A percentile compares a stretch with the other conserved stretches of the same genome.
phyloP scores from a whole-genome alignment of 2,113 vertebrate genomes.

The Herpailurus yagouaroundi region DNA sequence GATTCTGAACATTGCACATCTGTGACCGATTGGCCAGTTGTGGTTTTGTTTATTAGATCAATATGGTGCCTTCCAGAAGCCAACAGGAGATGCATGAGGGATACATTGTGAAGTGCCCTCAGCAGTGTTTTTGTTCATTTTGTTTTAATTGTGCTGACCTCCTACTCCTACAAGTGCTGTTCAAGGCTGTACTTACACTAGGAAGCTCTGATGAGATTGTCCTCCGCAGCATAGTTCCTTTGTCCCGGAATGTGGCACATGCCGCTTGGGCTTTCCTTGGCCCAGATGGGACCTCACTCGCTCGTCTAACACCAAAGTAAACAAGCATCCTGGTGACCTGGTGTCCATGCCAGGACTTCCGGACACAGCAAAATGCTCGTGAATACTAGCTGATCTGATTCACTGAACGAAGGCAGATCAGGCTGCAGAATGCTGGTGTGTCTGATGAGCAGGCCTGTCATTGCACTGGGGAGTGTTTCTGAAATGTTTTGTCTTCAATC shows the following conservation, averaged over 20 bases:
- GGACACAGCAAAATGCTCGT: background rate
- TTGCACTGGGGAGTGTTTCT: background rate
- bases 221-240: background rate
- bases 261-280: background rate
- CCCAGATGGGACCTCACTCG: no score
- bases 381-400: background rate
- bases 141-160: background rate
- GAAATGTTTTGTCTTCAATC: background rate
- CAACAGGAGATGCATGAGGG: background rate
- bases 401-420: background rate
- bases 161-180: background rate
- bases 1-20: background rate
- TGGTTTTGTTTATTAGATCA: background rate
- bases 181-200: background rate
- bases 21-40: background rate
- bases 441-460: background rate
- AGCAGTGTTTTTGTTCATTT: background rate
- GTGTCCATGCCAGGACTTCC: background rate
- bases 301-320: background rate
- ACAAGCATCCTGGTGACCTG: no score
- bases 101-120: background rate
- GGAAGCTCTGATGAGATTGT: background rate
- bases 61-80: background rate
- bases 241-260: background rate
- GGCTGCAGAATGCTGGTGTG: background rate